Evolutionary conservation across 2,113 vertebrate genomes (phyloP).

Genomic region (Natator depressus): DNA sequence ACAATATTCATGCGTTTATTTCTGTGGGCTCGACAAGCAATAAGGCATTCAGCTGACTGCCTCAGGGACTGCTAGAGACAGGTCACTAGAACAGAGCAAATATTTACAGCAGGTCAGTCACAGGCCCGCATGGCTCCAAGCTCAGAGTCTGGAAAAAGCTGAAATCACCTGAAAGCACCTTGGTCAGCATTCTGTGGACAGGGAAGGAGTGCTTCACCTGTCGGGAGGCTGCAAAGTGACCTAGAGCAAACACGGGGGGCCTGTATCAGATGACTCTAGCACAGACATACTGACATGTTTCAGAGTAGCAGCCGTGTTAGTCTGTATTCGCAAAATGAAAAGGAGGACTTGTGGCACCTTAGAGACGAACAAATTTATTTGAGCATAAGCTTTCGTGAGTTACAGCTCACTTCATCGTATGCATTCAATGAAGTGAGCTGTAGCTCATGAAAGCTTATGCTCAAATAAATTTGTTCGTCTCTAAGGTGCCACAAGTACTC

Average conservation of each 20-base stretch:
- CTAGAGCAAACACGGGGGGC: background rate
- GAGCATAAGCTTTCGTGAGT: too few relatives aligned
- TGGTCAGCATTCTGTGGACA: background rate
- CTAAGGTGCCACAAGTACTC: too few relatives aligned
- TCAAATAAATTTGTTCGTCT: too few relatives aligned
- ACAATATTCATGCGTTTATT: slow-evolving; percentile 67
- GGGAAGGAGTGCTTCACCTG: background rate
- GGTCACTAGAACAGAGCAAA: slow-evolving; percentile 50
- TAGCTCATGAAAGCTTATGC: too few relatives aligned
- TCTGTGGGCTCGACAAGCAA: slow-evolving; percentile 50
- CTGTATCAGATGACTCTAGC: background rate
- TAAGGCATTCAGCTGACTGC: slow-evolving; percentile 10
- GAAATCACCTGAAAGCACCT: background rate
- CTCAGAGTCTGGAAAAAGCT: background rate
- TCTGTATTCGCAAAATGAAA: too few relatives aligned
- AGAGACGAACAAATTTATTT: too few relatives aligned
- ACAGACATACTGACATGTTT: background rate
- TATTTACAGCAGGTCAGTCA: slow-evolving; percentile 11
- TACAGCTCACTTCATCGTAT: too few relatives aligned
- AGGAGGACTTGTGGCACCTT: too few relatives aligned
- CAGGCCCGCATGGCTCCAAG: accelerated
- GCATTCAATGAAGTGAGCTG: too few relatives aligned
- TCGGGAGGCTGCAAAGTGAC: background rate
- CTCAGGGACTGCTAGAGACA: background rate
- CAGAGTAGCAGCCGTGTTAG: too few relatives aligned